Base-by-base conservation (phyloP, 2,797 vertebrate genomes). In the Triplophysa bombifrons region DNA sequence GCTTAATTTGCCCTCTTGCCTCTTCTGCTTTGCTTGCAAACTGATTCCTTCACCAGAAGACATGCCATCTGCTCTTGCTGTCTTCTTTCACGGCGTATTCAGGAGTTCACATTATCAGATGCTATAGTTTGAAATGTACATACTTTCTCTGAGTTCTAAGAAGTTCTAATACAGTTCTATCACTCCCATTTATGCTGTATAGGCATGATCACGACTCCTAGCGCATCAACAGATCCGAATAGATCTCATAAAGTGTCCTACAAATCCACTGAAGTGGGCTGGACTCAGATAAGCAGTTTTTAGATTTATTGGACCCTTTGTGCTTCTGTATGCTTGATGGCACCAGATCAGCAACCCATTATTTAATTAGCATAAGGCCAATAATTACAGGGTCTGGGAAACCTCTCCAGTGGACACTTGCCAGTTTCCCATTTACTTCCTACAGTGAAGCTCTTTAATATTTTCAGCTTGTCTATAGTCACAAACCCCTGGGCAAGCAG, bases 361-460 rank as follows among this genome's bases (percentile, higher is more conserved):
- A 84, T 83, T 83, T 88, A 89, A 87, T 87, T 80, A 87, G 84
- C 80, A 85, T 78, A 84, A 89, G 88, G 88, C 85, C 85, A 85
- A 85, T 87, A 89, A 93, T 92, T 93, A 90, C 82, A 83, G 80
- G 78, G 83, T 63, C 82, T 88, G 84, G 77, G 89, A 88, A 88
- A 85, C 69, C 81, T 86, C 65, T 53, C 50, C 55, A 51, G 46
- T 89, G 89, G 90, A 85, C 55, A 73, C 78, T 81, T 83, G 88
- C 90, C 84, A 81, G 72, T 88, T 88, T 74, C 64, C 10, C 55
- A 46, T 84, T 78, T 74, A 56, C 55, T 66, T 74, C 71, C 74
- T 77, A 74, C 46, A 67, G 60, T 80, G 58, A 72, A 82, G 74
- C 80, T 75, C 69, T 93, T 90, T 93, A 92, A 93, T 93, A 90